Base-by-base conservation (phyloP, 2,888 invertebrate genomes). In the Branchinecta sandiegonensis region DNA sequence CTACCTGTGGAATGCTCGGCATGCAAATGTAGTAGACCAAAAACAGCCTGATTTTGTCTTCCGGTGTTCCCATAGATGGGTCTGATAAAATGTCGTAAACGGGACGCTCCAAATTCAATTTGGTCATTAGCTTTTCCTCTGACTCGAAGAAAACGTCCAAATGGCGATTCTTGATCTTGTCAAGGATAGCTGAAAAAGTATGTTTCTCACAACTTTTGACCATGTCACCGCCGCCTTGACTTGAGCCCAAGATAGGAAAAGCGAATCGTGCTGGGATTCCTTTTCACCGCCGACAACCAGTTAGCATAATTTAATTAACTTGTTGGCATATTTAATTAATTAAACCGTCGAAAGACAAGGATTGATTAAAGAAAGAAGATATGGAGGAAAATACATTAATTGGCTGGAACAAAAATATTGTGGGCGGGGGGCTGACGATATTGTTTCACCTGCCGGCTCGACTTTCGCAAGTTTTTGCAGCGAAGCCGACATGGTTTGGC, bases 101-200 rank as follows among this genome's bases (percentile, higher is more conserved):
- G 46, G 89, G 86, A 77, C 90, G 88, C 76, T 90, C 94, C 70
- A 88, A 79, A 7, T 86, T 85, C 65, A 71, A 85, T 79, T 88
- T 90, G 67, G 89, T 90, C 90, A 97, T 92, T 66, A 99, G 87
- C 79, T 96, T 97, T 77, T 99, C 97, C 81, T 99, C 99, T 70
- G 94, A 81, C 79, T 99, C 99, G 77, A 99, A 99, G 76, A 92
- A 93, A 0, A 93, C 90, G 77, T 99, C 99, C 67, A 99, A 79
- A 73, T 96, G 87, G 68, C 96, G 83, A 0, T 86, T 85, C 81
- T 95, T 93, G 65, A 93, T 92, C 67, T 82, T 83, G 78, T 90
- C 90, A 69, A 92, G 79, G 73, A 92, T 88, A 12, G 86, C 87
- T 82, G 76, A 8, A 78, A 76, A 72, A 68, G 72, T 37, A 37